Conservation (phyloP, 2,888 invertebrate genomes). For the Andrena marginata region DNA sequence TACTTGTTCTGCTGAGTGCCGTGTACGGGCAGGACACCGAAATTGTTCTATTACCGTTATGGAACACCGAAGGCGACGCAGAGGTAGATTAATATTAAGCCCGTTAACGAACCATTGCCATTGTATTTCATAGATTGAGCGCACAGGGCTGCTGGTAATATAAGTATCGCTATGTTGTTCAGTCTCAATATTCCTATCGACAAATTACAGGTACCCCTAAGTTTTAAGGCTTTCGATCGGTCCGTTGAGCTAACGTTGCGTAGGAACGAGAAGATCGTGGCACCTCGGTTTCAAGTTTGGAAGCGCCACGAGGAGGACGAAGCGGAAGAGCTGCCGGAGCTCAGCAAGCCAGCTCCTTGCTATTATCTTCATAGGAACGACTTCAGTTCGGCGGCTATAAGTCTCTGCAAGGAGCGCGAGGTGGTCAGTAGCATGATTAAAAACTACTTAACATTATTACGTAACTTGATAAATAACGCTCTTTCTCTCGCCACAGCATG, state of each 20-base stretch:
- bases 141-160: background rate
- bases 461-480: slow-evolving; percentile 1
- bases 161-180: background rate
- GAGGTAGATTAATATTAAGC: slow-evolving; percentile 55
- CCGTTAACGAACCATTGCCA: background rate
- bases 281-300: slow-evolving; percentile 88
- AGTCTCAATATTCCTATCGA: background rate
- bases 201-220: slow-evolving; percentile 76
- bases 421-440: slow-evolving; percentile 86
- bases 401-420: slow-evolving; percentile 88
- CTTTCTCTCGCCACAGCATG: slow-evolving; percentile 86
- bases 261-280: slow-evolving; percentile 88
- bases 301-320: slow-evolving; percentile 85
- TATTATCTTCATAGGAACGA: slow-evolving; percentile 89
- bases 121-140: background rate
- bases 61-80: slow-evolving; percentile 59
- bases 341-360: slow-evolving; percentile 85
- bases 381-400: slow-evolving; percentile 88
- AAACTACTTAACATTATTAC: background rate
- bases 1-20: slow-evolving; percentile 54
- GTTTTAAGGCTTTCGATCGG: slow-evolving; percentile 78
- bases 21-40: slow-evolving; percentile 54
- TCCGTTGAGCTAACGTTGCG: slow-evolving; percentile 88
- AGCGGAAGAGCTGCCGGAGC: slow-evolving; percentile 66
- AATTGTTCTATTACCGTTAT: slow-evolving; percentile 72